phyloP scores from a whole-genome alignment of 2,113 vertebrate genomes.

The Onychorhynchus coronatus region DNA sequence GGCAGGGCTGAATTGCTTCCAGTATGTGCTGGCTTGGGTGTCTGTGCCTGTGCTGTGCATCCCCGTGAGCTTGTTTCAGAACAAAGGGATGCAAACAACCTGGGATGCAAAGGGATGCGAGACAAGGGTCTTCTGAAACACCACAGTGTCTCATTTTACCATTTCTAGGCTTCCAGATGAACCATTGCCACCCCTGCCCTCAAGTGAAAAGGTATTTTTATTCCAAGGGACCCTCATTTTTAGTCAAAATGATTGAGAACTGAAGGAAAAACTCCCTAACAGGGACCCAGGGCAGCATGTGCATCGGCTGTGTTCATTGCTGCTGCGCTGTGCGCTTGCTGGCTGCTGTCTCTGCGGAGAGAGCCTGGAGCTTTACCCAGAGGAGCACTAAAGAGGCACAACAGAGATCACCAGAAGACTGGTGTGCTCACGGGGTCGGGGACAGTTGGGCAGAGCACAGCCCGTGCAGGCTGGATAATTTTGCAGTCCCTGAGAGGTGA shows the following conservation, averaged over 20 bases:
- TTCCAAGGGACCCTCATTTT: not conserved
- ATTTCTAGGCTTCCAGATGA: not conserved
- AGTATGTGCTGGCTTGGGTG: not conserved
- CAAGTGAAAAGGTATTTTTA: not conserved
- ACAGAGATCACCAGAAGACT: not conserved
- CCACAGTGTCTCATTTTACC: rapidly evolving
- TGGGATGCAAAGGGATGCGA: not conserved
- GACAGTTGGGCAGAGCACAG: not conserved
- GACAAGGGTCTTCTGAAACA: not conserved
- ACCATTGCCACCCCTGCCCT: not conserved
- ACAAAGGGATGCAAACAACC: not conserved
- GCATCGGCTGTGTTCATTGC: not conserved
- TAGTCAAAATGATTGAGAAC: not conserved
- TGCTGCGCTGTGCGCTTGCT: not conserved
- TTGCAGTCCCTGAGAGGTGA: not conserved
- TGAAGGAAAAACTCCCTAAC: not conserved
- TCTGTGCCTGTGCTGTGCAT: not conserved
- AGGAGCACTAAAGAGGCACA: not conserved
- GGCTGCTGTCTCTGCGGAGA: not conserved
- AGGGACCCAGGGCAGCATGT: not conserved
- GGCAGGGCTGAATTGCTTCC: not conserved
- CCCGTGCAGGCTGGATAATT: not conserved
- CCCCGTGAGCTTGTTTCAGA: not conserved
- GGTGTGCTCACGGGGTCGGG: rapidly evolving
- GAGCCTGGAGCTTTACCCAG: not conserved